Evolutionary conservation across 2,797 vertebrate genomes (phyloP), one percentile per base, ranked within the genome.

Genomic region (Setipinna tenuifilis): DNA sequence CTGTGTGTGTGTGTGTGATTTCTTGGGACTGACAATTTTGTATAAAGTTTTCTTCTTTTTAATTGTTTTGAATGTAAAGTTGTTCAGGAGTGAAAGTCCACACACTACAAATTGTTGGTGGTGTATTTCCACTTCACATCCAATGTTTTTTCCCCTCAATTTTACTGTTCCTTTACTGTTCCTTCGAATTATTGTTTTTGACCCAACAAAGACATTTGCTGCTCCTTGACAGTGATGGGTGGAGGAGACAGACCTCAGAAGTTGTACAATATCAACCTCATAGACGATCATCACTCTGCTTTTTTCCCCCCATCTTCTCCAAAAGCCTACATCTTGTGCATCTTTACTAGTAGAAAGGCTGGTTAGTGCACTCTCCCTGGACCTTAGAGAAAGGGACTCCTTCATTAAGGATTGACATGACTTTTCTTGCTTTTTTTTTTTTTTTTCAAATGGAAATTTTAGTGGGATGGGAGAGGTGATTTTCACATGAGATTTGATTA

Each of bases 401-500:
- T 91, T 90, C 88, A 90, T 88, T 48, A 25, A 85, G 31, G 81
- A 78, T 17, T 12, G 5, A 44, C 6, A 9, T 54, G 3, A 14
- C 14, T 54, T 54, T 54, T 9, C 10, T 48, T 48, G 46, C 10
- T 54, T 54, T 54, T 78, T 78, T 44, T 78, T 41, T 78, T 44
- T 78, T 78, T 19, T 78, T 78, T 21, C 19, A 54, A 71, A 46
- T 87, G 88, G 41, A 80, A 71, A 25, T 25, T 19, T 21, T 21
- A 82, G 84, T 78, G 89, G 35, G 85, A 54, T 85, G 58, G 87
- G 86, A 83, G 48, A 88, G 91, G 90, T 91, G 48, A 89, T 92
- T 93, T 92, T 91, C 92, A 89, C 86, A 90, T 87, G 87, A 91
- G 92, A 87, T 88, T 91, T 88, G 83, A 95, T 94, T 94, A 93